Conservation (phyloP, 2,797 vertebrate genomes). For the Characodon lateralis region DNA sequence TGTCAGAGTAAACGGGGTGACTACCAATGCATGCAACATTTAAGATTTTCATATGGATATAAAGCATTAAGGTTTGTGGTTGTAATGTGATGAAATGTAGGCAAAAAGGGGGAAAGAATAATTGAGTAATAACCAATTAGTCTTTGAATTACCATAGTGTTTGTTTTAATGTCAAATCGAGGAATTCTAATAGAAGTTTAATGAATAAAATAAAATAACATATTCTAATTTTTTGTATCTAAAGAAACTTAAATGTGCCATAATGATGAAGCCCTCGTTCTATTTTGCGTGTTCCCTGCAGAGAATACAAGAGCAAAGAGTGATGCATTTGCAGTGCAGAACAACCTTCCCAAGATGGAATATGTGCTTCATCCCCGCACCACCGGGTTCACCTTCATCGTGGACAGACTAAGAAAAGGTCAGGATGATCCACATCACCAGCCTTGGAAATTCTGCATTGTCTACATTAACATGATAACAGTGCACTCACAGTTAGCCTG, state of each 20-base stretch:
- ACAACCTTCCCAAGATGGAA: conserved; percentile 87
- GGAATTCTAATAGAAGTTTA: background rate
- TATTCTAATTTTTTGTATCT: background rate
- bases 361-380: conserved; percentile 95
- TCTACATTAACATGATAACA: background rate
- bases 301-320: conserved; percentile 91
- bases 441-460: conserved; percentile 11
- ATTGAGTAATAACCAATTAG: background rate
- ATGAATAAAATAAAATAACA: background rate
- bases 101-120: background rate
- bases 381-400: conserved; percentile 96
- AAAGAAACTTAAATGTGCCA: background rate
- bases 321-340: conserved; percentile 88
- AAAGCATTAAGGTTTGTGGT: background rate
- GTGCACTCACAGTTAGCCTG: background rate
- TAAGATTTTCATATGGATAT: background rate
- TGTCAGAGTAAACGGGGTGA: background rate
- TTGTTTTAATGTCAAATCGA: background rate
- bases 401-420: conserved; percentile 92
- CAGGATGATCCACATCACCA: conserved; percentile 48
- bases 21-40: background rate
- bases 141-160: background rate
- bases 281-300: conserved; percentile 61
- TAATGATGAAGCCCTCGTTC: background rate
- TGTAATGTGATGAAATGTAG: background rate